Base-by-base conservation (phyloP, 2,797 vertebrate species). In the Dendrocincla tyrannina region DNA sequence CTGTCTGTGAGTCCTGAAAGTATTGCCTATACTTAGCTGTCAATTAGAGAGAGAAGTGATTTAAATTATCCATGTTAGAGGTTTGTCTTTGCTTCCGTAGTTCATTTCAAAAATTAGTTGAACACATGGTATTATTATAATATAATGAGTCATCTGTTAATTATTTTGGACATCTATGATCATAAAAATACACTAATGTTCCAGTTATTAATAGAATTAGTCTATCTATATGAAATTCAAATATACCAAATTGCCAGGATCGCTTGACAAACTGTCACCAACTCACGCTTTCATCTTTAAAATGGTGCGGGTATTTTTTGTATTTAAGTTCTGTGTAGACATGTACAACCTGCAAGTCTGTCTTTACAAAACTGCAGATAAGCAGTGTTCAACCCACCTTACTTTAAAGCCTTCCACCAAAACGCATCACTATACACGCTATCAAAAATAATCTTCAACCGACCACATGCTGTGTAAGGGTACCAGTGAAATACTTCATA, bases 401-500 rank as follows among this genome's bases (percentile, higher is more conserved):
- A 83, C 70, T 79, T 80, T 92, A 76, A 96, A 89, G 76, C 68
- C n/a, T 93, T 89, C 88, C 74, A 87, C 70, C 53, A 88, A 85
- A 95, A 75, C 78, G 53, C 70, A 17, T 59, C 47, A 84, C 91
- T 89, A 68, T n/a, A 88, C 46, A 85, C 0, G 8, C 59, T 88
- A 89, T 73, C 73, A 93, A 85, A 94, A 85, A 77, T 58, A 88
- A 85, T 89, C 87, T 89, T 46, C 59, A 5, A 91, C n/a, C 66
- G 6, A 91, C 66, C 87, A 92, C 64, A 96, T 97, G 93, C 93
- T 97, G 89, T 35, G 91, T 39, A 80, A 94, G 79, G 39, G 80
- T 96, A 95, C 76, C 79, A 97, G 84, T 74, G 67, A 90, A 85
- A 73, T 82, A 96, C 75, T 95, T 63, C 91, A 96, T 94, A 88